Conservation (phyloP, 2,888 invertebrate genomes). For the Silvanus unidentatus region DNA sequence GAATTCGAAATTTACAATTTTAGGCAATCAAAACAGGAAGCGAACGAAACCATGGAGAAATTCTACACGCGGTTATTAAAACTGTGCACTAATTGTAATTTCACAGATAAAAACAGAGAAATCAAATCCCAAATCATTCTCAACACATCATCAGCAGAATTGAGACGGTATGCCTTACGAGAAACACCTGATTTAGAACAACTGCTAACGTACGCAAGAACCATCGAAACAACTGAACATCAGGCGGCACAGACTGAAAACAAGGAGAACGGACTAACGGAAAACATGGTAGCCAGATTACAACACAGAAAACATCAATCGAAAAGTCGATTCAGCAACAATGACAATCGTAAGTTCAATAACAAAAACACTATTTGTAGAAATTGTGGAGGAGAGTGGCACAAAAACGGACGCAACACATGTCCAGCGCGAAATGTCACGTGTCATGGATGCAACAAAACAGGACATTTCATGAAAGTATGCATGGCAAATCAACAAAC, state of each 20-base stretch:
- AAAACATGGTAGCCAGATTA: too few relatives aligned
- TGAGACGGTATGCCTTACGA: not conserved
- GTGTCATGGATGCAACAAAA: too few relatives aligned
- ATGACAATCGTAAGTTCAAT: too few relatives aligned
- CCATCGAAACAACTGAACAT: too few relatives aligned
- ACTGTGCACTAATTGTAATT: not conserved
- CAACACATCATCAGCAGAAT: not conserved
- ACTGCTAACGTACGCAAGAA: not conserved
- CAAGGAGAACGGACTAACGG: too few relatives aligned
- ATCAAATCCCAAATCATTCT: constrained; percentile 4
- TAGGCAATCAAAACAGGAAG: constrained; percentile 7
- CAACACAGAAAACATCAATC: not conserved
- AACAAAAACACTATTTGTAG: too few relatives aligned
- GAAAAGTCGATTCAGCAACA: not conserved
- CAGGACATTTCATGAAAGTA: too few relatives aligned
- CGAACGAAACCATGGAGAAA: constrained; percentile 4
- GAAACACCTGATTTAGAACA: not conserved
- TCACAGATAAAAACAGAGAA: not conserved
- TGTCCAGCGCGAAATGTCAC: too few relatives aligned
- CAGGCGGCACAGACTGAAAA: too few relatives aligned
- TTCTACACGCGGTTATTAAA: not conserved
- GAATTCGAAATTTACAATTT: constrained; percentile 8
- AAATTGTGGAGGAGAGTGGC: too few relatives aligned
- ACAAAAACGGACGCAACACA: too few relatives aligned
- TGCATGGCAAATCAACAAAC: too few relatives aligned